phyloP scores from a whole-genome alignment of 2,888 invertebrate genomes.

The Leucozona laternaria region DNA sequence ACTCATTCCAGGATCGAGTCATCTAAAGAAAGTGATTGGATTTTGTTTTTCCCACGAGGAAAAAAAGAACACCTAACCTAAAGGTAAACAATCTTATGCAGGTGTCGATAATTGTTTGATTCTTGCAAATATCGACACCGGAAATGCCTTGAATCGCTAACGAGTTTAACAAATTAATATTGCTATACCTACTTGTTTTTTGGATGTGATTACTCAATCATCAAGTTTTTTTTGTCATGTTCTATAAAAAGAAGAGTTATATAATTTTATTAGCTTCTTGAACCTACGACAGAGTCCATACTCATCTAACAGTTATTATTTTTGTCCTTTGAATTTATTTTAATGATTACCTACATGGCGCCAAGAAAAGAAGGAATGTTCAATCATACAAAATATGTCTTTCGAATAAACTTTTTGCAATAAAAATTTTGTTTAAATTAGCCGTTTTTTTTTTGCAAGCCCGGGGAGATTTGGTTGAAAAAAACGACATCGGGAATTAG shows the following conservation, averaged over 20 bases:
- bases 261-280: slow-evolving; percentile 50
- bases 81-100: slow-evolving; percentile 31
- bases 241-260: slow-evolving; percentile 42
- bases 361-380: slow-evolving; percentile 19
- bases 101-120: slow-evolving; percentile 45
- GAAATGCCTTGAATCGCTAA: slow-evolving; percentile 29
- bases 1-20: neutral
- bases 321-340: slow-evolving; percentile 13
- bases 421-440: too few species aligned
- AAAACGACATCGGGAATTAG: too few species aligned
- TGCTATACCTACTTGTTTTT: slow-evolving; percentile 1
- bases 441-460: too few species aligned
- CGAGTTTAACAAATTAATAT: neutral
- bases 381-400: neutral
- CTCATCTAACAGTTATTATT: neutral
- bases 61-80: neutral
- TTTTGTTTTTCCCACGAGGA: slow-evolving; percentile 4
- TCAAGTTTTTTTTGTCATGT: slow-evolving; percentile 12
- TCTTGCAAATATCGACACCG: slow-evolving; percentile 54
- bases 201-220: slow-evolving; percentile 48
- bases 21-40: neutral
- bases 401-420: neutral
- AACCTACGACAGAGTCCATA: neutral
- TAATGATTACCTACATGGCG: slow-evolving; percentile 50
- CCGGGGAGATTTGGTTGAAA: too few species aligned